Evolutionary conservation across 1,140 invertebrate species (phyloP), one percentile per base, ranked within the genome.

Genomic region (Oryctes rhinoceros): DNA sequence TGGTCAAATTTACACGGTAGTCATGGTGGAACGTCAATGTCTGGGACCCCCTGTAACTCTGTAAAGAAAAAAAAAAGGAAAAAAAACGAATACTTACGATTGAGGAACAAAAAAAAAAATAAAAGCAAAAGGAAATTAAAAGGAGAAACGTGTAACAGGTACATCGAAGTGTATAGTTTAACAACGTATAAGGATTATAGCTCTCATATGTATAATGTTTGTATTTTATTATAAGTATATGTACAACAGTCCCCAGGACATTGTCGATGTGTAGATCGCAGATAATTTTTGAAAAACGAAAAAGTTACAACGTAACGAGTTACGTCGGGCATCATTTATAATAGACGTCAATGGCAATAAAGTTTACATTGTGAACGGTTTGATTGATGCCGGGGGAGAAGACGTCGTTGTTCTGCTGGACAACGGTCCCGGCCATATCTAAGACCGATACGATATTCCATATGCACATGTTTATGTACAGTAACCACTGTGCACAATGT

Each of bases 271-370:
- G 67, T 75, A 80, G 65, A 75, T 80, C 20, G 47, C 71, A 49
- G 79, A 76, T 80, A 59, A 35, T 74, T 76, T 65, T 65, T 9
- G 20, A 47, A 80, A 80, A 74, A 71, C 35, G 48, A 78, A 78
- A 78, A 80, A 76, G 65, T 6, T 18, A 59, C 53, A 53, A n/a
- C 5, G 53, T 59, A 49, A 74, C 59, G 49, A 53, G 80, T 74
- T 78, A n/a, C 39, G 48, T 67, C 77, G 65, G 76, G 9, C 48
- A 81, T 81, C 81, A 83, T 83, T 83, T 83, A 83, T 83, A 83
- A 83, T 80, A 81, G 80, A 79, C 81, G 83, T 84, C 83, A 84
- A 81, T 84, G 81, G 79, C 81, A 83, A 84, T 84, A 84, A 84
- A 82, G 82, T 83, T 79, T 80, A 82, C 82, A 84, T 84, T 84